Conservation (phyloP, 1,140 invertebrate genomes). For the Diorhabda elongata region DNA sequence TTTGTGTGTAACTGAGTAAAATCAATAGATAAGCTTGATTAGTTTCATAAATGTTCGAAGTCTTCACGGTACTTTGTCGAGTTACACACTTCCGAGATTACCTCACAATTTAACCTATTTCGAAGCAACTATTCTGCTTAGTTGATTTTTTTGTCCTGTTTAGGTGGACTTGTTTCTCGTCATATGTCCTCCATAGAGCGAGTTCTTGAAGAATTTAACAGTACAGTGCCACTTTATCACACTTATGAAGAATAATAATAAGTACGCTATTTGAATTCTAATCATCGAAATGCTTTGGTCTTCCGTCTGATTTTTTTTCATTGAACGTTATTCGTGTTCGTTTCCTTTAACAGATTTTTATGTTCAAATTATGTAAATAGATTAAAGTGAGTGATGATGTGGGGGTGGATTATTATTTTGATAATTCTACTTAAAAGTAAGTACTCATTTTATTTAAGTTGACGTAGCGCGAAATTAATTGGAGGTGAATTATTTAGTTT, state of each 20-base stretch:
- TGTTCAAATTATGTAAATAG: constrained; percentile 1
- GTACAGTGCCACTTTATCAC: background rate
- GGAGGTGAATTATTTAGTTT: too few species aligned
- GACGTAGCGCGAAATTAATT: too few species aligned
- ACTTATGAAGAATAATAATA: background rate
- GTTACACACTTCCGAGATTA: background rate
- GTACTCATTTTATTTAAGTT: too few species aligned
- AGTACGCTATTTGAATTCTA: background rate
- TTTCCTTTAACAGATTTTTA: background rate
- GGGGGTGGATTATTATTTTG: background rate
- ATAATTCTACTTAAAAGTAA: too few species aligned
- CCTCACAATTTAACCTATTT: background rate
- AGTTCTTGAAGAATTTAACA: constrained; percentile 2
- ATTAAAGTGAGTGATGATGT: background rate
- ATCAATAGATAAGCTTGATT: background rate
- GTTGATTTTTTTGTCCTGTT: background rate
- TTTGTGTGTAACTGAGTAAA: background rate
- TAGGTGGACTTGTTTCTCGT: background rate
- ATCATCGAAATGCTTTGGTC: background rate
- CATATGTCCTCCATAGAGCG: background rate
- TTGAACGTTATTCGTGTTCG: background rate
- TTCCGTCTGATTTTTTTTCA: constrained; percentile 1
- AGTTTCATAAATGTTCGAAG: background rate
- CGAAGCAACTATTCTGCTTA: background rate
- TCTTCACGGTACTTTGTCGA: background rate